These are phyloP conservation scores for Pollimyrus isidori DNA, from an alignment of 2,113 vertebrate species.

Conservation along the genomic window DNA sequence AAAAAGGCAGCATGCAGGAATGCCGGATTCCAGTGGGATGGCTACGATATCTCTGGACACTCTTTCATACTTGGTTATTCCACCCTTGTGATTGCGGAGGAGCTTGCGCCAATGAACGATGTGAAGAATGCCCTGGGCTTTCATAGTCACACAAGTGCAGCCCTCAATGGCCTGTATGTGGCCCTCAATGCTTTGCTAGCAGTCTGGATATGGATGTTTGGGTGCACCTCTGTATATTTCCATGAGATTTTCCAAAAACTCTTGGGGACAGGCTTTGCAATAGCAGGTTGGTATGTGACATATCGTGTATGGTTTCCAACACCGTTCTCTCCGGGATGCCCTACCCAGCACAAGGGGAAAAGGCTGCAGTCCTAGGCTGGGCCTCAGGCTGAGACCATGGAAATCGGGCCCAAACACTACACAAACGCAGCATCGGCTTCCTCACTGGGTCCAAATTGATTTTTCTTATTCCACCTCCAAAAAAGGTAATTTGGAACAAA, in stretches of 20 bases:
- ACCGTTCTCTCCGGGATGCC: conserved; percentile 77
- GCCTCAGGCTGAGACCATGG: not conserved
- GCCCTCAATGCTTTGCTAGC: conserved; percentile 65
- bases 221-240: conserved; percentile 86
- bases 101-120: conserved; percentile 65
- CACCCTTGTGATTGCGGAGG: conserved; percentile 79
- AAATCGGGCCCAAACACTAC: not conserved
- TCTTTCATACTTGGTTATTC: conserved; percentile 87
- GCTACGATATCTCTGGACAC: conserved; percentile 92
- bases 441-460: conserved; percentile 33
- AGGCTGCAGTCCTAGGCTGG: conserved; percentile 42
- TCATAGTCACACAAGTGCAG: conserved; percentile 31
- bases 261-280: conserved; percentile 67
- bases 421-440: conserved; percentile 12
- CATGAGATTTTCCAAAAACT: conserved; percentile 76
- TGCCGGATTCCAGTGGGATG: conserved; percentile 68
- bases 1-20: conserved; percentile 65
- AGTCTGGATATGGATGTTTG: conserved; percentile 89
- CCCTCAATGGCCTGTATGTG: conserved; percentile 64
- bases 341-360: conserved; percentile 55
- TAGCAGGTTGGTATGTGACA: conserved; percentile 76
- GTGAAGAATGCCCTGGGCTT: conserved; percentile 43
- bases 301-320: conserved; percentile 80
- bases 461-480: conserved; percentile 30
- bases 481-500: conserved; percentile 28